Evolutionary conservation across 2,113 vertebrate genomes (phyloP), one percentile per base, ranked within the genome.

Genomic region (Otocyon megalotis): DNA sequence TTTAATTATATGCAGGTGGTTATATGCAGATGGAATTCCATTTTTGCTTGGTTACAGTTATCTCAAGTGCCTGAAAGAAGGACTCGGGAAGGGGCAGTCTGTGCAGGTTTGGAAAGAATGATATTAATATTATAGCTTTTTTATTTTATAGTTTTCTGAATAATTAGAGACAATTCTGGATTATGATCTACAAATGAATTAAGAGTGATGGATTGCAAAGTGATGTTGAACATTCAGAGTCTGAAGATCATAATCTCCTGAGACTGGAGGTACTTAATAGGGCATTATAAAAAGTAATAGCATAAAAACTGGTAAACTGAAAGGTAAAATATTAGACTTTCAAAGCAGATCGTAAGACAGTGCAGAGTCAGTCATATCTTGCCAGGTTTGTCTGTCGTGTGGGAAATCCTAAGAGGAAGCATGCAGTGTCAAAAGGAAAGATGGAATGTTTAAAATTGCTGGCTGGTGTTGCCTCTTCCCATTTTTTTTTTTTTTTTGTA

Each of bases 111-210:
- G 54, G 14, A 69, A 67, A 58, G 48, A 58, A 28, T 58, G 1
- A 5, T 67, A 48, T 50, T 35, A 56, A 15, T 32, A 67, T 67
- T 67, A 76, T 20, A 67, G 1, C 10, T 50, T 56, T 91, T 22
- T 88, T 30, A 12, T 0, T 0, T 32, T 48, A 58, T 77, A 77
- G 0, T 82, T 88, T 93, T 19, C 26, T 82, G 43, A 94, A 82
- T n/a, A 96, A 16, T 94, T 69, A 86, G 4, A 79, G 11, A 14
- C 16, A 81, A 26, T 94, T 98, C 97, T 87, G 96, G 72, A 37
- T 80, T 87, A 24, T 56, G 24, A 17, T 79, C n/a, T 37, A 20
- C 65, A 96, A 97, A 96, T 88, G 12, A 94, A 72, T 22, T 43
- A 32, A 32, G 69, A 90, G 19, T 67, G 20, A 92, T 60, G 5